Conservation (phyloP, 2,797 vertebrate species). For the Alectoris magna region DNA sequence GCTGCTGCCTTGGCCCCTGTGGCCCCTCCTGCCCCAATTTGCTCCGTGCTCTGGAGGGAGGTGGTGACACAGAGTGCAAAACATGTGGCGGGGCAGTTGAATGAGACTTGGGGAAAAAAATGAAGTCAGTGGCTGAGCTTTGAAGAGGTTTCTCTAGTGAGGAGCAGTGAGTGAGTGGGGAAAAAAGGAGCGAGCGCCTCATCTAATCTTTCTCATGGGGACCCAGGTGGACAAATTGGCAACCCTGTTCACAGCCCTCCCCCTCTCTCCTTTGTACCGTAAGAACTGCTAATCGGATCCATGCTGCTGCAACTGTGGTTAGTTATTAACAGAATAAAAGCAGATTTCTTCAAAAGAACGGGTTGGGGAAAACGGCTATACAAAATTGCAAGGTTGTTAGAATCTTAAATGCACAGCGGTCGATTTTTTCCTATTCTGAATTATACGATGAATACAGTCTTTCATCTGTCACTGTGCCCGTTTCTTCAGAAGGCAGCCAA, state of each 20-base stretch:
- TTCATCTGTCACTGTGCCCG: conserved; percentile 82
- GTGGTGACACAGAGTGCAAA: conserved; percentile 23
- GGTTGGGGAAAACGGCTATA: conserved; percentile 76
- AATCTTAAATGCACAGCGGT: conserved; percentile 85
- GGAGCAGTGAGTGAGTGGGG: conserved; percentile 31
- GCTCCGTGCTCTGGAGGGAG: neutral
- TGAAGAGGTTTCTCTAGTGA: conserved; percentile 66
- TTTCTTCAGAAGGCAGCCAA: conserved; percentile 82
- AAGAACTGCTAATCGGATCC: conserved; percentile 86
- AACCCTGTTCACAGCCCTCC: conserved; percentile 74
- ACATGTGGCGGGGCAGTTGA: conserved; percentile 11
- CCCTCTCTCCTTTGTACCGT: conserved; percentile 75
- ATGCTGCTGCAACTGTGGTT: conserved; percentile 84
- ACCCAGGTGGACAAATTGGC: conserved; percentile 84
- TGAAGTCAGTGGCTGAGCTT: conserved; percentile 59
- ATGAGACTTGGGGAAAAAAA: conserved; percentile 49
- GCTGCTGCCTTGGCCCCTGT: neutral
- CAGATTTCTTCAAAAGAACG: conserved; percentile 84
- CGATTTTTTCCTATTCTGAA: conserved; percentile 79
- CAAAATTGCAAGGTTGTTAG: conserved; percentile 86
- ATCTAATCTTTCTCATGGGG: conserved; percentile 80
- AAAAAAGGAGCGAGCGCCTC: conserved; percentile 76
- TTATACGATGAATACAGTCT: conserved; percentile 80
- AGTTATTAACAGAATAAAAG: conserved; percentile 86
- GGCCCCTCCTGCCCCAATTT: conserved; percentile 22